Conservation (phyloP, 2,797 vertebrate genomes). For the Agapornis canus region DNA sequence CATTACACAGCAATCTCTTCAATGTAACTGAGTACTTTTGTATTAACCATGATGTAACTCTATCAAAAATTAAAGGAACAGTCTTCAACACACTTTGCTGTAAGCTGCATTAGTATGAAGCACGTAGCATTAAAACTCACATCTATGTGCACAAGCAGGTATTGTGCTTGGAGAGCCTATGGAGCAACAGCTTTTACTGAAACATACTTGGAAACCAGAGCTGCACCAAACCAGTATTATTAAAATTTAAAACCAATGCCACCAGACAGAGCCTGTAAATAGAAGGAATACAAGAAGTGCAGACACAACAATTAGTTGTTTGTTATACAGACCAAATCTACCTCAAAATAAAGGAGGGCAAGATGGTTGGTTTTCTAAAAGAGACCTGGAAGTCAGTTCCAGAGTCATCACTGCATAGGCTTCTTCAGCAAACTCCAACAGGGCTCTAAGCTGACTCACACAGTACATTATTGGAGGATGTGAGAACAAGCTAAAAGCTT, state of each 20-base stretch:
- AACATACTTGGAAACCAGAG: background rate
- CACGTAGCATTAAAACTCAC: background rate
- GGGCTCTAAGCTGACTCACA: background rate
- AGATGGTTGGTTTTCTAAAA: background rate
- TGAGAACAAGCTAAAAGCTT: background rate
- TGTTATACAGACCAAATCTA: background rate
- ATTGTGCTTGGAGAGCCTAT: background rate
- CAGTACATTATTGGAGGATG: background rate
- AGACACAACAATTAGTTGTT: background rate
- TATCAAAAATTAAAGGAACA: background rate
- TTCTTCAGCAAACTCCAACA: background rate
- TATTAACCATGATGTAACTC: background rate
- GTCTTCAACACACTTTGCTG: background rate
- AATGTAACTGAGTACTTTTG: background rate
- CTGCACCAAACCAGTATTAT: background rate
- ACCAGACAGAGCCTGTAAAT: background rate
- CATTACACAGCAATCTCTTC: background rate
- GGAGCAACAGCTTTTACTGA: background rate
- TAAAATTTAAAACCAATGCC: background rate
- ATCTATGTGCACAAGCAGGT: background rate
- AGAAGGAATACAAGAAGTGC: background rate
- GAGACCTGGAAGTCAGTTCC: background rate
- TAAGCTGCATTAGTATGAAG: background rate
- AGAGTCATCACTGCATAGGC: background rate
- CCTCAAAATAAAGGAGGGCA: background rate